phyloP scores from a whole-genome alignment of 2,797 vertebrate species.

The Helicolenus hilgendorfi region DNA sequence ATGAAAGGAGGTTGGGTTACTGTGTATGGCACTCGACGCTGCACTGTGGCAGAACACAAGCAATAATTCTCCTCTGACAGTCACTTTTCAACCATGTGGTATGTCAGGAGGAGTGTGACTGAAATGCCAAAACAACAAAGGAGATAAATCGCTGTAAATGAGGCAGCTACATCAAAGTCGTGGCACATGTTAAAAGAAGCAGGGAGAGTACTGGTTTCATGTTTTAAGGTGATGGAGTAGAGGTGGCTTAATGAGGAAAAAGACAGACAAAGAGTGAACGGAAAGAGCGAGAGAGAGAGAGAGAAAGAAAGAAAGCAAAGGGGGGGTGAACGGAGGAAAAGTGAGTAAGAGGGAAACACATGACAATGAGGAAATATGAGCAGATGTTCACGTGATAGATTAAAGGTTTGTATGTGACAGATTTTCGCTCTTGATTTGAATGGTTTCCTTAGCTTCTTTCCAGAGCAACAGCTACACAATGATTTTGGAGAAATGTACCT shows the following conservation, averaged over 20 bases:
- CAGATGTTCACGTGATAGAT: constrained; percentile 17
- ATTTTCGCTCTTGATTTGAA: constrained; percentile 4
- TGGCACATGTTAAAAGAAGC: constrained; percentile 56
- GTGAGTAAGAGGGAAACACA: not conserved
- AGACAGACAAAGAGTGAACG: constrained; percentile 14
- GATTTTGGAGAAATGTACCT: not conserved
- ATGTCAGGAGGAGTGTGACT: constrained; percentile 57
- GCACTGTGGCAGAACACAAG: constrained; percentile 22
- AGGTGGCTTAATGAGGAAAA: constrained; percentile 43
- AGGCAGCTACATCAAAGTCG: constrained; percentile 71
- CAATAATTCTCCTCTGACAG: constrained; percentile 49
- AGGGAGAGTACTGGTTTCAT: constrained; percentile 46
- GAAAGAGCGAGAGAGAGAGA: not conserved
- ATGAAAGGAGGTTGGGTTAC: constrained; percentile 12
- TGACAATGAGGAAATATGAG: constrained; percentile 18
- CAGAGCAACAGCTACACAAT: not conserved
- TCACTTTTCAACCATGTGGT: constrained; percentile 58
- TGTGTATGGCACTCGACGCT: constrained; percentile 20
- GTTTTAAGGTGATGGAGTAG: constrained; percentile 50
- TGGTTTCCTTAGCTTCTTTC: not conserved
- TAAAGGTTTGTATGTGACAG: constrained; percentile 9
- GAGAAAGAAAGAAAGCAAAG: not conserved
- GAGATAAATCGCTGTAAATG: constrained; percentile 72
- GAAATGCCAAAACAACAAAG: constrained; percentile 68
- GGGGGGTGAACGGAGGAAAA: not conserved